Percentiles rank a stretch among this genome's conserved stretches.
Conservation (phyloP, 2,888 invertebrate genomes). For the Tubulanus polymorphus region DNA sequence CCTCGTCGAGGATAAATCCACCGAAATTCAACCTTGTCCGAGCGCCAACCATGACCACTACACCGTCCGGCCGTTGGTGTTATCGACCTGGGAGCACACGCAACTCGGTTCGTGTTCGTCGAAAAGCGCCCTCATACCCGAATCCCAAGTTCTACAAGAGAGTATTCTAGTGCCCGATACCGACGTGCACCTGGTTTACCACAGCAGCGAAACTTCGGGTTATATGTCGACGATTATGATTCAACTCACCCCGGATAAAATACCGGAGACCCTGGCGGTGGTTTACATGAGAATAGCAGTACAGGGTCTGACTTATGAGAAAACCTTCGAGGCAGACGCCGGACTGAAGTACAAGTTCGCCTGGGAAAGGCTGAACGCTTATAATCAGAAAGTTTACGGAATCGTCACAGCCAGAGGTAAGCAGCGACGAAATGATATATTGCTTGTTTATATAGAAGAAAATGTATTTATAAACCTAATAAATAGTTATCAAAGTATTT, state of each 20-base stretch:
- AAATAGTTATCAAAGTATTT: no score
- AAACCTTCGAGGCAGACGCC: slow-evolving; percentile 93
- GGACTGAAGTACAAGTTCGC: slow-evolving; percentile 92
- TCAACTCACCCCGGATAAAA: slow-evolving; percentile 45
- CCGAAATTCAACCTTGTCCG: slow-evolving; percentile 57
- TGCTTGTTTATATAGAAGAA: no score
- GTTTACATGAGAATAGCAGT: slow-evolving; percentile 87
- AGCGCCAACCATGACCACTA: slow-evolving; percentile 42
- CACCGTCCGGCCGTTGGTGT: slow-evolving; percentile 41
- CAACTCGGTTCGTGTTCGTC: slow-evolving; percentile 52
- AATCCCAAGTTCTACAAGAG: slow-evolving; percentile 75
- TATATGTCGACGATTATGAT: slow-evolving; percentile 85
- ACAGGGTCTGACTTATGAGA: slow-evolving; percentile 86
- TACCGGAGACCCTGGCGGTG: slow-evolving; percentile 40
- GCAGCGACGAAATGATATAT: no score
- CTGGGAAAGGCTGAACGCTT: slow-evolving; percentile 97
- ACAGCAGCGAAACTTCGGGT: slow-evolving; percentile 90
- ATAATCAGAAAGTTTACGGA: slow-evolving; percentile 96
- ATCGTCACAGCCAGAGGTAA: slow-evolving; percentile 90
- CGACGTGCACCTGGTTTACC: slow-evolving; percentile 87
- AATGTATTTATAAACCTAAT: no score
- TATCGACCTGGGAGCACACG: slow-evolving; percentile 52
- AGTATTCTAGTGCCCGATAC: slow-evolving; percentile 91
- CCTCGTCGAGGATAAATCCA: slow-evolving; percentile 22
- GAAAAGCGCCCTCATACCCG: slow-evolving; percentile 49